Base-by-base conservation (phyloP, 2,888 invertebrate species). In the Marasmarcha lunaedactyla region DNA sequence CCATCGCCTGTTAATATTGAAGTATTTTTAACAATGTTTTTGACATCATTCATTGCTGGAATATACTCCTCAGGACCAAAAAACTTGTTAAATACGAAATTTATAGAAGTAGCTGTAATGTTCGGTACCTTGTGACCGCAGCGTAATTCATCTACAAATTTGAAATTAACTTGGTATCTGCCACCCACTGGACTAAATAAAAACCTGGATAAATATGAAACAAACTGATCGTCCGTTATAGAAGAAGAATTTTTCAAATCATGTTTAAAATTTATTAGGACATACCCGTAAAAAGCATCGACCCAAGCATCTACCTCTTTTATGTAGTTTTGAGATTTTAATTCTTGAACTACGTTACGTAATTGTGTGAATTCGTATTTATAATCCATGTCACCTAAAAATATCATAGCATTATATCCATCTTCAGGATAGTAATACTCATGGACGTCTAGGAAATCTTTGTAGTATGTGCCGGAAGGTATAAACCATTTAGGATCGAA, bases 401-500 rank as follows among this genome's bases (percentile, higher is more conserved):
- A 89, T 20, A 91, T 71, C 47, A 86, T 86, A 1, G 86, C 91
- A 42, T 85, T 79, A 50, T 86, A 76, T 0, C 85, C 93, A 42
- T 85, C 84, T 20, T 86, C 78, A 0, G 93, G 91, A 63, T 88
- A 94, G 54, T 86, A 87, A 41, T 71, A 47, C 38, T 85, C 84
- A 39, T 86, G 74, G n/a, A 78, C 70, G 33, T 71, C 55, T 2
- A 89, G 54, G 63, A 85, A 93, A 39, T 88, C 67, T 49, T 85
- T 86, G 38, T 90, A 86, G 59, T 92, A 89, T 0, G 90, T 88
- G 37, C 85, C 85, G 39, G 87, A 84, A 0, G 93, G 93, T 42
- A 93, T 84, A 57, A 93, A 93, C 93, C 93, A 93, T 40, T 84
- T 85, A 0, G 90, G 90, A 64, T 93, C 92, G 66, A 93, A 93